Evolutionary conservation across 2,113 vertebrate genomes (phyloP), one percentile per base, ranked within the genome.

Genomic region (Sander vitreus): DNA sequence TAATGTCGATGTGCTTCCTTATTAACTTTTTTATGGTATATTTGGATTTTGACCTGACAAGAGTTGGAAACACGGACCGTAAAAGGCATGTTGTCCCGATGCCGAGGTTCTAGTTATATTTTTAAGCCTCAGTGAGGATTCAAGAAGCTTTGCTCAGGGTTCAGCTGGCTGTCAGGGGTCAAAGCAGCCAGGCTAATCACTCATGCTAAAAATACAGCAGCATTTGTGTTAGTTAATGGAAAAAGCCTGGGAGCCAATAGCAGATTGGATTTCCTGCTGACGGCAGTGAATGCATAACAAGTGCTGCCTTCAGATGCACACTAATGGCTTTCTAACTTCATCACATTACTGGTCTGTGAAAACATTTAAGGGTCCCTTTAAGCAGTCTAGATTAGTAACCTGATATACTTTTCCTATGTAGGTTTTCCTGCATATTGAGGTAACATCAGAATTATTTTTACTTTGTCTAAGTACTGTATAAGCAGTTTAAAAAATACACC

Each of bases 131-230:
- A 62, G 15, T 33, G 16, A 60, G 30, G 58, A 48, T 57, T 67
- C 45, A 30, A 33, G 30, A 36, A 14, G 48, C 19, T 36, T 48
- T 47, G 53, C 25, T 58, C 23, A 18, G 19, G 10, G 25, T 62
- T 59, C 60, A 70, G 58, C 10, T 27, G 47, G 75, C 36, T 30
- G 23, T n/a, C 65, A 45, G 23, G 21, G 75, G 19, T 73, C 55
- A 76, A 30, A 73, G 57, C 66, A 78, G 64, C 47, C 80, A 76
- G 89, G 72, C 60, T 86, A 90, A 94, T 94, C 91, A 93, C 87
- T 78, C 58, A 60, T 79, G 95, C 95, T 97, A 96, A 97, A 96
- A 96, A 95, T 96, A 96, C 78, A 65, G 82, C 77, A 85, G 92
- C 94, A 94, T 95, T 95, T 95, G 93, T 95, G 94, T 93, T 93